These are phyloP conservation scores for Hylaeus volcanicus DNA, from an alignment of 1,140 invertebrate species.

Conservation along the genomic window DNA sequence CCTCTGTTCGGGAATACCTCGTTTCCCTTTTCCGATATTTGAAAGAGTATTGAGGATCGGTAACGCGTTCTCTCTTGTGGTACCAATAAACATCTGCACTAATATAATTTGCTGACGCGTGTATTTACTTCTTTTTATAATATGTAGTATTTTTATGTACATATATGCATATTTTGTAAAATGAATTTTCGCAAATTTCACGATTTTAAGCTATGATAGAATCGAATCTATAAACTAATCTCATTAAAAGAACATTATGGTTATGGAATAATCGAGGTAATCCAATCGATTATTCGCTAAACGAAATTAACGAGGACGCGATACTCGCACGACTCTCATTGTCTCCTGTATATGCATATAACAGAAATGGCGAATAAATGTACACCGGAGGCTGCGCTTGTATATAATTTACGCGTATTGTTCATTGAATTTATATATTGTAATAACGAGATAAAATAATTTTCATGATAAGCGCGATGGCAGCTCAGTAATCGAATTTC, in stretches of 20 bases:
- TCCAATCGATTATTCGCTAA: slow-evolving; percentile 1
- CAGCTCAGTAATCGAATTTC: background rate
- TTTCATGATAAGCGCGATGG: background rate
- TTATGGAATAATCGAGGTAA: slow-evolving; percentile 2
- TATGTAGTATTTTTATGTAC: no score
- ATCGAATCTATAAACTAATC: no score
- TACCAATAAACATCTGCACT: no score
- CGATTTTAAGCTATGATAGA: no score
- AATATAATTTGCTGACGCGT: no score
- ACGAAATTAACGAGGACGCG: background rate
- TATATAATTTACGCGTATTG: background rate
- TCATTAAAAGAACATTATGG: background rate
- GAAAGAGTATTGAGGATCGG: slow-evolving; percentile 12
- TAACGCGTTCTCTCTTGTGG: no score
- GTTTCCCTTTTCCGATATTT: background rate
- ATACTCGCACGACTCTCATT: background rate
- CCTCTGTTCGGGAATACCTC: background rate
- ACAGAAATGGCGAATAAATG: slow-evolving; percentile 15
- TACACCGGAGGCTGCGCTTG: background rate
- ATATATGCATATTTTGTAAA: no score
- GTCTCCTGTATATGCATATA: background rate
- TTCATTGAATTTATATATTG: background rate
- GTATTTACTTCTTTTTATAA: no score
- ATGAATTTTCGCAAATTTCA: no score
- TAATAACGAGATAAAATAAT: slow-evolving; percentile 5